Percentiles rank a stretch among this genome's conserved stretches.
Conservation (phyloP, 2,888 invertebrate species). For the Pogonocherus hispidulus region DNA sequence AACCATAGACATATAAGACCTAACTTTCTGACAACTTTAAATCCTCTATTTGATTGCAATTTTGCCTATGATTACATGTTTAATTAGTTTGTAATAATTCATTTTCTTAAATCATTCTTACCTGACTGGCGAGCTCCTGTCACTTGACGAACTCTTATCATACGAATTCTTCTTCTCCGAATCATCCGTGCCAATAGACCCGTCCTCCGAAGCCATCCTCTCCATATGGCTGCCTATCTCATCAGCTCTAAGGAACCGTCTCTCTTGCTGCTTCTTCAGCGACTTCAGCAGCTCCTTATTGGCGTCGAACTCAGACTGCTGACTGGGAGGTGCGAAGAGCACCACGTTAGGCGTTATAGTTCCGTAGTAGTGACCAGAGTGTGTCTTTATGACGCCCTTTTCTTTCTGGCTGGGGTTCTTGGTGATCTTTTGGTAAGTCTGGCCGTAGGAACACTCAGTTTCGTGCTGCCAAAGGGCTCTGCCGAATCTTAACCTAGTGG, state of each 20-base stretch:
- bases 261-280: conserved; percentile 52
- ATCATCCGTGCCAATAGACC: conserved; percentile 28
- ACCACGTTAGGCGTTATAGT: conserved; percentile 50
- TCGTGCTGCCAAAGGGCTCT: conserved; percentile 60
- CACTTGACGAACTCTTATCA: conserved; percentile 5
- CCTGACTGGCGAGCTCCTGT: conserved; percentile 30
- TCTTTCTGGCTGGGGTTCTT: conserved; percentile 46
- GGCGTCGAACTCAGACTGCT: conserved; percentile 39
- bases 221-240: conserved; percentile 38
- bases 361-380: conserved; percentile 62
- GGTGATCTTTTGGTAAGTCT: conserved; percentile 48
- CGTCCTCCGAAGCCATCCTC: conserved; percentile 36
- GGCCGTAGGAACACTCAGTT: conserved; percentile 57
- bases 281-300: conserved; percentile 52
- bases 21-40: too few relatives aligned
- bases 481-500: conserved; percentile 57
- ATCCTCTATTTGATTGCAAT: too few relatives aligned
- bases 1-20: too few relatives aligned
- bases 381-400: conserved; percentile 62
- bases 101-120: neutral
- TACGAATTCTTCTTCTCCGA: conserved; percentile 26
- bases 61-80: too few relatives aligned
- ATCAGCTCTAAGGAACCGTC: conserved; percentile 46
- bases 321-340: conserved; percentile 54
- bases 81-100: too few relatives aligned